Evolutionary conservation across 2,113 vertebrate species (phyloP), one percentile per base, ranked within the genome.

Genomic region (Oncorhynchus masou): DNA sequence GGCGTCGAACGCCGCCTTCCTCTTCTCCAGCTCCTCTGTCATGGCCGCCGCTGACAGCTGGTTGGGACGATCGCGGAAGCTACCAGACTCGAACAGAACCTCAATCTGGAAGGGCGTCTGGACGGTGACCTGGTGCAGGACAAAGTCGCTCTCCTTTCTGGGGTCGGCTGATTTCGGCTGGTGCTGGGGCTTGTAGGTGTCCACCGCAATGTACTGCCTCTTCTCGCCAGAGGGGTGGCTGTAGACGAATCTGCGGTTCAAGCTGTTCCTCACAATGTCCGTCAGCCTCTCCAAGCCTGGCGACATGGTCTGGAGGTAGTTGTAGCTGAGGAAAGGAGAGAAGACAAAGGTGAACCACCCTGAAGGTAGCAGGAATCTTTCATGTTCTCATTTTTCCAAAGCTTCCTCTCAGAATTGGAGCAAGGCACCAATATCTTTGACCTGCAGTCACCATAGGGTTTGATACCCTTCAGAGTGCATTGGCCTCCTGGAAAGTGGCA

Each of bases 121-220:
- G 80, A 96, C 82, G 0, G 97, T 99, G 75, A 98, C 95, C 90
- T 99, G 97, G 88, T 99, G 95, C 70, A 98, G 91, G 27, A 98
- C 90, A 74, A 99, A 92, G 66, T 92, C 95, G 1, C 88, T 87
- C 83, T 92, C 91, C 77, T 90, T 85, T 68, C 94, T 51, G 20
- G 82, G 59, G 71, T 94, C 86, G 16, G 83, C 0, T 0, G 84
- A 77, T 22, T 92, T 92, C 83, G 92, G 92, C n/a, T 91, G 90
- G 67, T 88, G 91, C 0, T 86, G 90, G 2, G 93, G 93, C 1
- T 88, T 91, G 3, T 93, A 92, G 2, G 83, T 45, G 27, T 95
- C 94, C 1, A 97, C 90, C 0, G 88, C 95, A 0, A 96, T 91
- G 82, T 94, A 96, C 74, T 92, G 92, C 29, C 92, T 94, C 68